phyloP scores from a whole-genome alignment of 1,140 invertebrate genomes.

The Cyrtorhinus lividipennis region DNA sequence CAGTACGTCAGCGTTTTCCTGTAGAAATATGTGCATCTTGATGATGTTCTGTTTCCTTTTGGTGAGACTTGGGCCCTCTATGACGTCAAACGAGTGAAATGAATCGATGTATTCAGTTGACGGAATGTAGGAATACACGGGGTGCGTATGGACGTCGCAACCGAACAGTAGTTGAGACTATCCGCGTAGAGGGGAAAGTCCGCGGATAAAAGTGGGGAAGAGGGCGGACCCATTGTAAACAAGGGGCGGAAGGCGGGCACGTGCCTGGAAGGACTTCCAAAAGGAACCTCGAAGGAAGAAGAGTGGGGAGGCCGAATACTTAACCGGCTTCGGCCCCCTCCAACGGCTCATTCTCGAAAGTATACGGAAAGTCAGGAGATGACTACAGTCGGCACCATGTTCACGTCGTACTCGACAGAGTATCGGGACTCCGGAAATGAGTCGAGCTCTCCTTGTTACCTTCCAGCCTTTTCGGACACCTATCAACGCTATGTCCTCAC shows the following conservation, averaged over 20 bases:
- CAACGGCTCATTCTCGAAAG: background rate
- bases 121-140: too few species aligned
- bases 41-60: too few species aligned
- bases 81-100: too few species aligned
- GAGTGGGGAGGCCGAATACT: background rate
- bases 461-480: conserved; percentile 9
- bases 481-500: conserved; percentile 13
- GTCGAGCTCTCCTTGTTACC: conserved; percentile 5
- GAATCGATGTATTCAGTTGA: too few species aligned
- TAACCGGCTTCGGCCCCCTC: background rate
- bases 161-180: too few species aligned
- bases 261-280: background rate
- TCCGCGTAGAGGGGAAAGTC: too few species aligned
- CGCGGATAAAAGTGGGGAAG: background rate
- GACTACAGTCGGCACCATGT: conserved; percentile 1
- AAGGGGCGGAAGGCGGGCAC: conserved; percentile 5
- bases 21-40: too few species aligned
- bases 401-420: background rate
- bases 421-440: conserved; percentile 9
- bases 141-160: too few species aligned
- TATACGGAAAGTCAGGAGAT: background rate
- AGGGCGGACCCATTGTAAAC: background rate
- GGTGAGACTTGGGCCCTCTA: too few species aligned
- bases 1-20: too few species aligned
- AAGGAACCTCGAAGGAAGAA: background rate